phyloP scores from a whole-genome alignment of 1,140 invertebrate species.

The Zophobas atratus region DNA sequence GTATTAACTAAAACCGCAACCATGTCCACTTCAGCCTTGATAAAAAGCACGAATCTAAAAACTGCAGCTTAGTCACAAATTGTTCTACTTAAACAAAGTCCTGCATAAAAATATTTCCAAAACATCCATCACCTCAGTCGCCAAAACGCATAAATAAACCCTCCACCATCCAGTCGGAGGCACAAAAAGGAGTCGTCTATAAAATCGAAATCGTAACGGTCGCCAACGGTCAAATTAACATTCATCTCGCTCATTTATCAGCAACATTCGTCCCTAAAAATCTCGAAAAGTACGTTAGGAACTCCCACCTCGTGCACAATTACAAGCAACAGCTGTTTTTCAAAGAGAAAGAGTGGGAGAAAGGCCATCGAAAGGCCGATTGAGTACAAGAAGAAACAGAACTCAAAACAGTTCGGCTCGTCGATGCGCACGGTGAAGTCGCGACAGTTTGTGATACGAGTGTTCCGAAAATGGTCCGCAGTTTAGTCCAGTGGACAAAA shows the following conservation, averaged over 20 bases:
- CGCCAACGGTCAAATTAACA: conserved; percentile 21
- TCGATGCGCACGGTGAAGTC: conserved; percentile 25
- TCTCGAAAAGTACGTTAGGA: conserved; percentile 35
- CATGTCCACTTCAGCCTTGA: background rate
- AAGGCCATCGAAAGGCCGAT: conserved; percentile 63
- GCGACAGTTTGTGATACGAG: conserved; percentile 20
- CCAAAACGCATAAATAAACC: no score
- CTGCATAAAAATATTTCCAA: no score
- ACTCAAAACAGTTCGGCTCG: conserved; percentile 37
- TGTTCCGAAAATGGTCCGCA: conserved; percentile 79
- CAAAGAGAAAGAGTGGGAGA: conserved; percentile 59
- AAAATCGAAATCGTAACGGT: conserved; percentile 30
- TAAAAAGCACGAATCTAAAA: background rate
- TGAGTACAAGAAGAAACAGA: conserved; percentile 25
- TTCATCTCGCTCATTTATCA: conserved; percentile 4
- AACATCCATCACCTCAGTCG: no score
- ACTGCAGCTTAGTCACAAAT: no score
- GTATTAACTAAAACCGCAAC: background rate
- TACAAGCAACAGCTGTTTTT: conserved; percentile 63
- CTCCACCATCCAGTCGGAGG: background rate
- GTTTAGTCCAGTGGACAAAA: conserved; percentile 89
- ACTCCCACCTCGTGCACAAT: conserved; percentile 35
- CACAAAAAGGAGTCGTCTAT: background rate
- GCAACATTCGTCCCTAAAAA: conserved; percentile 16
- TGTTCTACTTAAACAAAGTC: no score